Percentiles rank a stretch among this genome's conserved stretches.
Conservation (phyloP, 2,797 vertebrate genomes). For the Pangasius sanitwongsei region DNA sequence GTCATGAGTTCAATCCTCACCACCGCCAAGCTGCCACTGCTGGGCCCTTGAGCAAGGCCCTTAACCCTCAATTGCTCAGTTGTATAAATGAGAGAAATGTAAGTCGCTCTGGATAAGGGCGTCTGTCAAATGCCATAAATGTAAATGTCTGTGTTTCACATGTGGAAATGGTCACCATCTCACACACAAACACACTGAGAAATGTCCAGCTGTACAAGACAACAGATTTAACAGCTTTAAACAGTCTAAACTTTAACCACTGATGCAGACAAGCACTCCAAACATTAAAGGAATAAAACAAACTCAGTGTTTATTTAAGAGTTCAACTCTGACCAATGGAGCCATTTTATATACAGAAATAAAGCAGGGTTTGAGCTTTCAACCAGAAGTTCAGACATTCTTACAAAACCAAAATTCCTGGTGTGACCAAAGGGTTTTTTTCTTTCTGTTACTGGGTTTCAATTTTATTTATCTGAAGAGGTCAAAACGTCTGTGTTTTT, state of each 20-base stretch:
- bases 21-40: too few species aligned
- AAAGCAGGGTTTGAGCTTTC: slow-evolving; percentile 13
- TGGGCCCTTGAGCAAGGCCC: too few species aligned
- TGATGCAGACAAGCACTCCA: slow-evolving; percentile 27
- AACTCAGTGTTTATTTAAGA: background rate
- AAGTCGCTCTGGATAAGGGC: too few species aligned
- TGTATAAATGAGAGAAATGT: too few species aligned
- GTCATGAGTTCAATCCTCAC: too few species aligned
- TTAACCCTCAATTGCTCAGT: too few species aligned
- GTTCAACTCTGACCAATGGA: slow-evolving; percentile 11
- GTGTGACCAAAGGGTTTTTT: slow-evolving; percentile 2
- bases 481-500: slow-evolving; percentile 49
- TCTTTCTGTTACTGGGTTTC: slow-evolving; percentile 19
- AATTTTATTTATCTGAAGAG: slow-evolving; percentile 72
- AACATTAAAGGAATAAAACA: background rate
- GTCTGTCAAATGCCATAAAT: too few species aligned
- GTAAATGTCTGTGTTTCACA: slow-evolving; percentile 21
- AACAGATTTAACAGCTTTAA: background rate
- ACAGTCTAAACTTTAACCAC: slow-evolving; percentile 30
- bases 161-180: background rate
- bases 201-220: background rate
- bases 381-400: background rate
- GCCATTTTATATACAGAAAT: background rate
- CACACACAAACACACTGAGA: background rate
- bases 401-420: slow-evolving; percentile 6